Evolutionary conservation across 2,797 vertebrate genomes (phyloP).

Genomic region (Orestias chungarensis): DNA sequence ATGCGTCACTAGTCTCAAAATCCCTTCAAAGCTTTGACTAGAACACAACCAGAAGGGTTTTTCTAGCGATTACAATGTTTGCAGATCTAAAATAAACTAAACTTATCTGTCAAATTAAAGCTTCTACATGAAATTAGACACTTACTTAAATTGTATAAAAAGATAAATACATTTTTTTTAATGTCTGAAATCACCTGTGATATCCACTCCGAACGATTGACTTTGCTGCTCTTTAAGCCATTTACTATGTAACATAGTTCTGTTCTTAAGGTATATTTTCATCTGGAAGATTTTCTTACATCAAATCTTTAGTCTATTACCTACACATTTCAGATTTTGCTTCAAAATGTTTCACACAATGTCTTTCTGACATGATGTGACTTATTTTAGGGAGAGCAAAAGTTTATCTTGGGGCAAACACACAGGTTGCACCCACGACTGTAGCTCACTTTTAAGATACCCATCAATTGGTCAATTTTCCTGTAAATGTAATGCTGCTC

Average conservation of each 20-base stretch:
- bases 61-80: conserved; percentile 48
- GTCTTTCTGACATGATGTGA: neutral
- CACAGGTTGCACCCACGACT: neutral
- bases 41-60: conserved; percentile 47
- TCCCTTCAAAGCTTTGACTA: conserved; percentile 60
- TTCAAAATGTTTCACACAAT: neutral
- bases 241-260: neutral
- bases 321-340: neutral
- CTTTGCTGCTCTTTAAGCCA: neutral
- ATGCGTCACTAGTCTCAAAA: conserved; percentile 55
- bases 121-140: conserved; percentile 1
- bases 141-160: neutral
- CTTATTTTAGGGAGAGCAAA: neutral
- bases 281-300: neutral
- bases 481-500: neutral
- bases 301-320: neutral
- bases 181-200: neutral
- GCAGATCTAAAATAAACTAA: conserved; percentile 36
- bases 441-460: neutral
- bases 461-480: neutral
- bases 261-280: neutral
- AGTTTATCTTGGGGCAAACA: neutral
- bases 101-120: conserved; percentile 25
- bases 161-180: neutral
- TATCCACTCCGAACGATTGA: neutral